Base-by-base conservation (phyloP, 2,113 vertebrate genomes). In the Lamprotornis superbus region DNA sequence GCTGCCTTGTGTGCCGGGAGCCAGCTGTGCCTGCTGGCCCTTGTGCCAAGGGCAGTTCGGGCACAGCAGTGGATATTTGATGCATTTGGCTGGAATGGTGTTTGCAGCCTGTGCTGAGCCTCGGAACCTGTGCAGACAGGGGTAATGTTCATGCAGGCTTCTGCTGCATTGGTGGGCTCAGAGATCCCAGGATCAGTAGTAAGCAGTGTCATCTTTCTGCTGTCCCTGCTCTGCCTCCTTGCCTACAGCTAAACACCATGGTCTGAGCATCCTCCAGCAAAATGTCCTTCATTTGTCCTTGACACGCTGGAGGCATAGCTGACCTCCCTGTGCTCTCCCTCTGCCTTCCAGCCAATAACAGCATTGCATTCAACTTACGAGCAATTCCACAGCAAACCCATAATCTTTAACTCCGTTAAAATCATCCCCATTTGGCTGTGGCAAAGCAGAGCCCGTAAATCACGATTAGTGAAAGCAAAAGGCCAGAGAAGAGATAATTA, bases 321-420 rank as follows among this genome's bases (percentile, higher is more conserved):
- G 57, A 44, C 65, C 22, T 64, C 49, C 16, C 44, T 60, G n/a
- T 57, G 28, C 52, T 63, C 27, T 57, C 60, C 28, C 40, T 67
- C 25, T 44, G 35, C 70, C 50, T 93, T 79, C 86, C 5, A n/a
- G 74, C 81, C 82, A 87, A 4, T 56, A 77, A 47, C 39, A 63
- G 59, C 59, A 11, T 81, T 55, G 12, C 25, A 5, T 79, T 71
- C 14, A 5, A 18, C 31, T 84, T 84, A 22, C 0, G 31, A 59
- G 23, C 31, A 64, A 44, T 91, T 79, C 87, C 60, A 7, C 35
- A 74, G 83, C 80, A 35, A 93, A 3, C 7, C 40, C 33, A 3
- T 52, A 42, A 76, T 53, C 87, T 93, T 63, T 83, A 91, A 77
- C 91, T 95, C 95, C 0, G 15, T 94, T 90, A 80, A 94, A 92